phyloP scores from a whole-genome alignment of 2,797 vertebrate species.

The Rhinoraja longicauda region DNA sequence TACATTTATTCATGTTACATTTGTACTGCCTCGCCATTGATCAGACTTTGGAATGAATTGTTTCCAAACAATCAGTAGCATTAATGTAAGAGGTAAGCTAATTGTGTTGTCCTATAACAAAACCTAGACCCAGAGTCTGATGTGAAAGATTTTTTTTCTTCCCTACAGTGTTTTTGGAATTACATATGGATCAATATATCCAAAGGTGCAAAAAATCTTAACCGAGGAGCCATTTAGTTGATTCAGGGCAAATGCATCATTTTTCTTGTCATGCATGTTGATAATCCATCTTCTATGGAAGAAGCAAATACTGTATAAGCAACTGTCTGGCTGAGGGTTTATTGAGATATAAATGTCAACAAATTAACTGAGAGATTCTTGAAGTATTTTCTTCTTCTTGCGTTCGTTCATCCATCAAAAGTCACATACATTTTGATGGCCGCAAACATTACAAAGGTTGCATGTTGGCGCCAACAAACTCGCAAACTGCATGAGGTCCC shows the following conservation, averaged over 20 bases:
- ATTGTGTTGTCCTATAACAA: not conserved
- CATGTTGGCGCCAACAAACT: too few species aligned
- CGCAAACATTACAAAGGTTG: too few species aligned
- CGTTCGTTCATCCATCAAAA: too few species aligned
- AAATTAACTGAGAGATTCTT: not conserved
- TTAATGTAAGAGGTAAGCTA: not conserved
- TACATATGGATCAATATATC: not conserved
- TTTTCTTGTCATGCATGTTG: not conserved
- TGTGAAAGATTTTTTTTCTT: not conserved
- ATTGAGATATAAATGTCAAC: not conserved
- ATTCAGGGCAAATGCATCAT: not conserved
- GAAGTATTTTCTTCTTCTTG: too few species aligned
- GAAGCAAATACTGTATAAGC: not conserved
- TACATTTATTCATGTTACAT: not conserved
- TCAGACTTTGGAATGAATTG: not conserved
- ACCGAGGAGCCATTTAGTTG: not conserved
- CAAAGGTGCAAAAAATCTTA: not conserved
- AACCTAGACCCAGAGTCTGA: not conserved
- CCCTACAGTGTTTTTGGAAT: not conserved
- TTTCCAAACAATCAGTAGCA: not conserved
- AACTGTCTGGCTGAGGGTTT: not conserved
- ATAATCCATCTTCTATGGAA: not conserved
- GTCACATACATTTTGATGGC: too few species aligned
- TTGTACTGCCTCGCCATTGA: not conserved
- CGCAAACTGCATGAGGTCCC: too few species aligned